Percentiles rank a stretch among this genome's conserved stretches.
Conservation (phyloP, 1,140 invertebrate genomes). For the Propsilocerus akamusi region DNA sequence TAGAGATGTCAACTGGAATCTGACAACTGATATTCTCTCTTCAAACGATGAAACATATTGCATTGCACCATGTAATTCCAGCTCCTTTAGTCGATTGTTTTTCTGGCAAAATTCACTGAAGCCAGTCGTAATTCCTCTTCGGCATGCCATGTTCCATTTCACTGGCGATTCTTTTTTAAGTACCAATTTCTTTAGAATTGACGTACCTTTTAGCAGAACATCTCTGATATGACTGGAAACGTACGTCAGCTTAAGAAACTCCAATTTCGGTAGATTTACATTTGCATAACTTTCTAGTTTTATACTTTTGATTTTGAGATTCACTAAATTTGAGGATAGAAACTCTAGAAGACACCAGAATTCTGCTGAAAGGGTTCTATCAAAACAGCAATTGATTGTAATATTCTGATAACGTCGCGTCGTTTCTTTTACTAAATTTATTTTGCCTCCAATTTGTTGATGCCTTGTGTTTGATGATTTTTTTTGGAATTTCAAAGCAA, state of each 20-base stretch:
- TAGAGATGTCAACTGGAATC: neutral
- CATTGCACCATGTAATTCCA: neutral
- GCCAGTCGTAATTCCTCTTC: neutral
- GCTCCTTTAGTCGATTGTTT: neutral
- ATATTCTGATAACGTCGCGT: neutral
- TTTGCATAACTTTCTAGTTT: neutral
- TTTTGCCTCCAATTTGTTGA: neutral
- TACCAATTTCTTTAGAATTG: neutral
- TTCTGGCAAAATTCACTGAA: neutral
- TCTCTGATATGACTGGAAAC: neutral
- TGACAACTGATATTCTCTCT: neutral
- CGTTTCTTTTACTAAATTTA: neutral
- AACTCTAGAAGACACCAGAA: neutral
- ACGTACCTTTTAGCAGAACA: neutral
- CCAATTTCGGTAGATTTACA: neutral
- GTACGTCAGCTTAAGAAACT: neutral
- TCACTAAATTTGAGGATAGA: neutral
- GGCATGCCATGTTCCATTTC: neutral
- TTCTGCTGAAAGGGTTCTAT: neutral
- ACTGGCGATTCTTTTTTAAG: neutral
- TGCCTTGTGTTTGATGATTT: neutral
- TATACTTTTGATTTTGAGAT: neutral
- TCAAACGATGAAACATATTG: neutral
- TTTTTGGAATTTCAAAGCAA: neutral
- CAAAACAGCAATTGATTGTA: neutral